Conservation (phyloP, 2,888 invertebrate genomes). For the Heliconius hortense region DNA sequence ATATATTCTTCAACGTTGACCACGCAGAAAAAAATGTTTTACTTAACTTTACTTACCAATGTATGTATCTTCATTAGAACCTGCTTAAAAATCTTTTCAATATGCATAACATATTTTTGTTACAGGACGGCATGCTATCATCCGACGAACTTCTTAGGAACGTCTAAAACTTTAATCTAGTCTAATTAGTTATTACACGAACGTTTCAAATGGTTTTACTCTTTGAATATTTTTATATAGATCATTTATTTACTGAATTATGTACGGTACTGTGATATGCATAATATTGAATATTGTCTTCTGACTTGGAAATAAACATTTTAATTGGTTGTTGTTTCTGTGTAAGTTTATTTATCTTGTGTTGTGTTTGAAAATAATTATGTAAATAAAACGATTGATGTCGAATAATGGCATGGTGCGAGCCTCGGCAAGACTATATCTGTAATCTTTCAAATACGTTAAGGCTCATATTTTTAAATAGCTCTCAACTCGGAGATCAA, state of each 20-base stretch:
- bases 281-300: conserved; percentile 51
- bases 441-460: conserved; percentile 1
- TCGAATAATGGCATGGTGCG: conserved; percentile 19
- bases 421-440: conserved; percentile 7
- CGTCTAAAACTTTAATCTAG: conserved; percentile 55
- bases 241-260: conserved; percentile 48
- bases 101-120: conserved; percentile 47
- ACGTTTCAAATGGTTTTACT: conserved; percentile 54
- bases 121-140: conserved; percentile 81
- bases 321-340: conserved; percentile 3
- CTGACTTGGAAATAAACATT: conserved; percentile 41
- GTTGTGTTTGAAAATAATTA: conserved; percentile 10
- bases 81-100: background rate
- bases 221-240: conserved; percentile 50
- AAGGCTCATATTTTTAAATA: background rate
- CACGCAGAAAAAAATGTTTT: no score
- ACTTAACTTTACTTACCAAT: no score
- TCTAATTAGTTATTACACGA: conserved; percentile 43
- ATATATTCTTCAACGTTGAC: no score
- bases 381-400: conserved; percentile 33
- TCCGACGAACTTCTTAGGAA: conserved; percentile 81
- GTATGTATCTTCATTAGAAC: no score
- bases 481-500: no score
- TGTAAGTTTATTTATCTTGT: conserved; percentile 12
- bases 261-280: conserved; percentile 72